Evolutionary conservation across 2,113 vertebrate species (phyloP).

Genomic region (Oophaga pumilio): DNA sequence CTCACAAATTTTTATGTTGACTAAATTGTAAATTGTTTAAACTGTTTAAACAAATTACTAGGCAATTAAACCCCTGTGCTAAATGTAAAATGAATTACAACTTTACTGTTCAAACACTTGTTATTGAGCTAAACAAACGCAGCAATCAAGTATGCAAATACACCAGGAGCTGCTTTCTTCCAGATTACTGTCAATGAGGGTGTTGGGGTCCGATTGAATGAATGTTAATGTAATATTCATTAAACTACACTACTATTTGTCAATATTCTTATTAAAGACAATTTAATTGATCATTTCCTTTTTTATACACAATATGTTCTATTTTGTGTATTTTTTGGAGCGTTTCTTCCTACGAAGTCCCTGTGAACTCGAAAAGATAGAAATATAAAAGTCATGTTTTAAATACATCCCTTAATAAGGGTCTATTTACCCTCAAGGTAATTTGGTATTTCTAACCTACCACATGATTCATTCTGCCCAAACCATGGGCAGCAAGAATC

Average conservation of each 20-base stretch:
- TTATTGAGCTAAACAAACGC: conserved; percentile 76
- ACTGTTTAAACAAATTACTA: conserved; percentile 85
- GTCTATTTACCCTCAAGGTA: too few species aligned
- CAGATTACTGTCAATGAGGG: conserved; percentile 14
- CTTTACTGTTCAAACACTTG: conserved; percentile 78
- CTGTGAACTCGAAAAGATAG: too few species aligned
- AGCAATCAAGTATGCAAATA: conserved; percentile 77
- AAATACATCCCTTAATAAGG: too few species aligned
- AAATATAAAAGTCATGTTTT: too few species aligned
- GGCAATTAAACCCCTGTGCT: conserved; percentile 84
- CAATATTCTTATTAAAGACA: not conserved
- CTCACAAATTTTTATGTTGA: conserved; percentile 95
- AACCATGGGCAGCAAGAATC: too few species aligned
- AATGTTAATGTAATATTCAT: not conserved
- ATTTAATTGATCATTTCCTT: too few species aligned
- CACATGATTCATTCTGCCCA: too few species aligned
- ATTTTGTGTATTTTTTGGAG: too few species aligned
- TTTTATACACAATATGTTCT: too few species aligned
- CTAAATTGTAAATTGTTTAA: conserved; percentile 87
- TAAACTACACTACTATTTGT: not conserved
- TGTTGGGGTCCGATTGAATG: conserved; percentile 17
- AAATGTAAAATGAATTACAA: conserved; percentile 84
- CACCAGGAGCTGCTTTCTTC: not conserved
- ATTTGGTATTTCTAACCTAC: too few species aligned
- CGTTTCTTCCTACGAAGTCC: too few species aligned